Conservation (phyloP, 2,113 vertebrate genomes). For the Eolophus roseicapilla region DNA sequence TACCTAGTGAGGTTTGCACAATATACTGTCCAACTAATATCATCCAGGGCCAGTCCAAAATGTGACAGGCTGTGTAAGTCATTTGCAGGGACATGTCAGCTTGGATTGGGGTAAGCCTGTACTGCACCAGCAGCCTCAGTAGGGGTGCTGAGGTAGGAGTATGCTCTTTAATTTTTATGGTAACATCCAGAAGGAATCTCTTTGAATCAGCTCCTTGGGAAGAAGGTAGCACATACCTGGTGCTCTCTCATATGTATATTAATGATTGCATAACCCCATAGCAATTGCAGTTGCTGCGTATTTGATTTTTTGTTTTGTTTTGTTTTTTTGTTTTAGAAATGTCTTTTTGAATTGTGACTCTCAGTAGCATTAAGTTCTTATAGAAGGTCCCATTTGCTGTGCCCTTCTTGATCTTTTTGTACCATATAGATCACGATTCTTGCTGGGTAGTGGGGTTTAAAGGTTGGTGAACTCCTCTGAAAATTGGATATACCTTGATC, state of each 20-base stretch:
- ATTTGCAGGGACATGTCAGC: neutral
- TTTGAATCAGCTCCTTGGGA: neutral
- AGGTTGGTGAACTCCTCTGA: conserved; percentile 32
- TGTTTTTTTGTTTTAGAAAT: neutral
- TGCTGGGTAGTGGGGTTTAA: neutral
- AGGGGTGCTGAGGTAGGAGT: neutral
- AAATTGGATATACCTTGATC: neutral
- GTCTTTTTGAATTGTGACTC: neutral
- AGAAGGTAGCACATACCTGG: neutral
- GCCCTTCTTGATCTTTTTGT: neutral
- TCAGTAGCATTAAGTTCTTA: neutral
- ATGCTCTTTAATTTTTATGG: neutral
- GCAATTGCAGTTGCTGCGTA: neutral
- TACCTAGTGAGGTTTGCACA: neutral
- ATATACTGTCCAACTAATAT: neutral
- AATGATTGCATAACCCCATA: neutral
- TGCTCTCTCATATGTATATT: neutral
- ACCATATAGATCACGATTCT: neutral
- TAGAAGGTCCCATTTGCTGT: neutral
- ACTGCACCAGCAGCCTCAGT: neutral
- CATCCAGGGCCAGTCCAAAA: neutral
- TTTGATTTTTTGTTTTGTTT: neutral
- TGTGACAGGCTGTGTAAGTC: neutral
- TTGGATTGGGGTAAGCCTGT: neutral
- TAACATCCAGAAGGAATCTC: neutral